Conservation (phyloP, 2,888 invertebrate genomes). For the Tinea semifulvella region DNA sequence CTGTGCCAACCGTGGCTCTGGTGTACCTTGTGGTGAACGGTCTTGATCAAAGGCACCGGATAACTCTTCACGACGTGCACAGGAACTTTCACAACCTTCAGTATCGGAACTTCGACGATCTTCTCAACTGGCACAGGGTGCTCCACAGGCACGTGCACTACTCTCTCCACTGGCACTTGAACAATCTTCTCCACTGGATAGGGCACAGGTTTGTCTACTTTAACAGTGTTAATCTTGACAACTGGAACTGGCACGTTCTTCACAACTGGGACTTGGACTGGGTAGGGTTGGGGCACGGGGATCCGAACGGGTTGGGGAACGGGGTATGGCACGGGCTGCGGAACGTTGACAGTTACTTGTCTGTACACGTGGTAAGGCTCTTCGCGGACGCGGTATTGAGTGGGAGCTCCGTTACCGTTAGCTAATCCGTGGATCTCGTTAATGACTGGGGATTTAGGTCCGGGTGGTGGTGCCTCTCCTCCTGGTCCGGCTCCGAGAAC, state of each 20-base stretch:
- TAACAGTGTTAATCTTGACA: slow-evolving; percentile 62
- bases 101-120: slow-evolving; percentile 61
- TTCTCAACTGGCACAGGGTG: slow-evolving; percentile 63
- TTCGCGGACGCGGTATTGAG: slow-evolving; percentile 46
- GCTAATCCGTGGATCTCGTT: slow-evolving; percentile 50
- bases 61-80: slow-evolving; percentile 51
- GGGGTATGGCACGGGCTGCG: slow-evolving; percentile 62
- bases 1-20: slow-evolving; percentile 27
- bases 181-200: slow-evolving; percentile 69
- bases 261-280: slow-evolving; percentile 62
- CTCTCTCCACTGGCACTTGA: slow-evolving; percentile 63
- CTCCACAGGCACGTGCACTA: slow-evolving; percentile 63
- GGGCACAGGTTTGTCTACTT: slow-evolving; percentile 67
- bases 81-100: slow-evolving; percentile 58
- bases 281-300: slow-evolving; percentile 67
- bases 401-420: slow-evolving; percentile 48
- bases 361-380: slow-evolving; percentile 49
- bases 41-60: slow-evolving; percentile 51
- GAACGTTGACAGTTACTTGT: slow-evolving; percentile 62
- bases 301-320: slow-evolving; percentile 61
- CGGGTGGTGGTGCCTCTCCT: slow-evolving; percentile 33
- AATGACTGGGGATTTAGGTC: slow-evolving; percentile 47
- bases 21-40: slow-evolving; percentile 50
- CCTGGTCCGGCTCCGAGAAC: slow-evolving; percentile 17
- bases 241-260: slow-evolving; percentile 65